Evolutionary conservation across 2,113 vertebrate species (phyloP).

Genomic region (Echinops telfairi): DNA sequence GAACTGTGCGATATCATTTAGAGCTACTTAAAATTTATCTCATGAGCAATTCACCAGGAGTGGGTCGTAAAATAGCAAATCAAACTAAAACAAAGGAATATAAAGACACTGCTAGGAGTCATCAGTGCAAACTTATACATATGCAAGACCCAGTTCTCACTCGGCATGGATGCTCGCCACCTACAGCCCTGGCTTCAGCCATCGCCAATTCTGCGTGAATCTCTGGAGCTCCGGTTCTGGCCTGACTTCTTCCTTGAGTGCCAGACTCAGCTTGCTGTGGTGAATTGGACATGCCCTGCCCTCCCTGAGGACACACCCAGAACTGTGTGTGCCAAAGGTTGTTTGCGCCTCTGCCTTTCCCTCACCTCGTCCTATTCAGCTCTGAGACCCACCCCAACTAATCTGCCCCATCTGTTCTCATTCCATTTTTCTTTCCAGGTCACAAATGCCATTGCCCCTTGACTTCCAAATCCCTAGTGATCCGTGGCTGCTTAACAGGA

Average conservation of each 20-base stretch:
- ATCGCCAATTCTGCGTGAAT: background rate
- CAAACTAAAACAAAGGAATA: background rate
- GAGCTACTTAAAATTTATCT: background rate
- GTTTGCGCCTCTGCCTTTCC: background rate
- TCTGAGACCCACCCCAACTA: background rate
- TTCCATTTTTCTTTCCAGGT: background rate
- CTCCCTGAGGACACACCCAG: background rate
- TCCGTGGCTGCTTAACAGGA: background rate
- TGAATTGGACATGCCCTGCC: background rate
- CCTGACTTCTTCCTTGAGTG: background rate
- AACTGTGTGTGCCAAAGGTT: too few species aligned
- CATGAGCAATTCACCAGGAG: background rate
- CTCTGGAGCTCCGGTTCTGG: background rate
- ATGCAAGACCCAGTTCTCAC: fast-evolving
- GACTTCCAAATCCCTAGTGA: background rate
- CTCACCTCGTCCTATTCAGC: background rate
- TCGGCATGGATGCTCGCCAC: too few species aligned
- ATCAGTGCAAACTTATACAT: background rate
- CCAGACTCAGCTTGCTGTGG: background rate
- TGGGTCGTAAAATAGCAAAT: background rate
- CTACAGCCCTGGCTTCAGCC: background rate
- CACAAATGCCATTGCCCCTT: background rate
- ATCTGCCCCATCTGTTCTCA: background rate
- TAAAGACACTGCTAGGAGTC: background rate
- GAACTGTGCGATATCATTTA: background rate